Conservation (phyloP, 2,888 invertebrate species). For the Chrysomela aeneicollis region DNA sequence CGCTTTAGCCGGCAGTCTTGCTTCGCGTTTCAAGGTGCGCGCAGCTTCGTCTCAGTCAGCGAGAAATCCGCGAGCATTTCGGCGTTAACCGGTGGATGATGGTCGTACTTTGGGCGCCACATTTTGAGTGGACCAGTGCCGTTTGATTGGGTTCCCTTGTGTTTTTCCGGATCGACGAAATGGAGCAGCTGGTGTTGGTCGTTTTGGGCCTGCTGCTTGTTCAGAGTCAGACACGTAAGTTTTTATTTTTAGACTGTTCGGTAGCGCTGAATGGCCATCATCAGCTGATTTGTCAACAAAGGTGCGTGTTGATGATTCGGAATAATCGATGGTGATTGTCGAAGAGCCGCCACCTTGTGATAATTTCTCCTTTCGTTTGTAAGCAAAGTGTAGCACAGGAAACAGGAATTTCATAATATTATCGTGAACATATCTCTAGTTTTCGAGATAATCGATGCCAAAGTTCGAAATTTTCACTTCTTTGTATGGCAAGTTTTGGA, state of each 20-base stretch:
- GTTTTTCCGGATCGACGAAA: conserved; percentile 17
- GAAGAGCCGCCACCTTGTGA: no score
- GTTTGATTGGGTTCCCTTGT: conserved; percentile 31
- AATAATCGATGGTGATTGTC: no score
- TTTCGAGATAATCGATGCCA: no score
- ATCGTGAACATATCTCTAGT: no score
- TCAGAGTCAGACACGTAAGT: conserved; percentile 40
- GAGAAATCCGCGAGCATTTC: conserved; percentile 21
- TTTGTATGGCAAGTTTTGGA: no score
- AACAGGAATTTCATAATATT: no score
- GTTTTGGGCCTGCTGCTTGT: conserved; percentile 30
- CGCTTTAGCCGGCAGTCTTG: conserved; percentile 28
- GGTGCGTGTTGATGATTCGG: conserved; percentile 14
- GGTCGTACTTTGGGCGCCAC: conserved; percentile 24
- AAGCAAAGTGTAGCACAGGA: no score
- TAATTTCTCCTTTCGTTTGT: no score
- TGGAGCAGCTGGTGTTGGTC: conserved; percentile 32
- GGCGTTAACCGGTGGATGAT: conserved; percentile 33
- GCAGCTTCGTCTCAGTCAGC: no score
- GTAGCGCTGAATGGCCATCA: conserved; percentile 30
- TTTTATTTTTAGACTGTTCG: conserved; percentile 39
- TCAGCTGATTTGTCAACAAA: conserved; percentile 27
- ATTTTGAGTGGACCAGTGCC: conserved; percentile 19
- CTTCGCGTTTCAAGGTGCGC: no score
- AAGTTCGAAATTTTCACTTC: no score